phyloP scores from a whole-genome alignment of 2,113 vertebrate species.

The Microcebus griseorufus region DNA sequence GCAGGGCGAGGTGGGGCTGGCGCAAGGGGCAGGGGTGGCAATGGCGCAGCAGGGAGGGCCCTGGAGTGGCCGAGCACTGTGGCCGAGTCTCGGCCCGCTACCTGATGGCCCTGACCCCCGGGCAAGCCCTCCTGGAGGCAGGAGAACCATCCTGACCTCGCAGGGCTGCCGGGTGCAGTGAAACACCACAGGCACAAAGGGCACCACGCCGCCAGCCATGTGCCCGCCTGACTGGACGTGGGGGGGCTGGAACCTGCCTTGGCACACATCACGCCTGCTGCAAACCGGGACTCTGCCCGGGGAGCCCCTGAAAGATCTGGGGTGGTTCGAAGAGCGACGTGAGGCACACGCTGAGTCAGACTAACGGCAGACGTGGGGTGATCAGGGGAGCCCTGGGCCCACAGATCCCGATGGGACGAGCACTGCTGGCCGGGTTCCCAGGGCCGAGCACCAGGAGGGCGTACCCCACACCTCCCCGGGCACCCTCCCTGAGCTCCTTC shows the following conservation, averaged over 20 bases:
- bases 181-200: fast-evolving
- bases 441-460: fast-evolving
- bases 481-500: fast-evolving
- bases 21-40: too few relatives aligned
- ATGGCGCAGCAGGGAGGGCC: neutral
- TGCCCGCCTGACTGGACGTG: fast-evolving
- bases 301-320: neutral
- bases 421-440: fast-evolving
- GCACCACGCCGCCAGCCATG: fast-evolving
- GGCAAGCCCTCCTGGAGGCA: neutral
- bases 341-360: neutral
- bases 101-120: fast-evolving
- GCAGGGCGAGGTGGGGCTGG: neutral
- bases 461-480: fast-evolving
- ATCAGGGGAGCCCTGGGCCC: neutral
- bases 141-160: fast-evolving
- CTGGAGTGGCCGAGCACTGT: fast-evolving
- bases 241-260: fast-evolving
- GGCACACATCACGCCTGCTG: neutral
- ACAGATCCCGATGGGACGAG: fast-evolving
- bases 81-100: neutral
- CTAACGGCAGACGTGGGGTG: fast-evolving
- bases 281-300: neutral
- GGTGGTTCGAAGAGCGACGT: fast-evolving
- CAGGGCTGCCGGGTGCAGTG: fast-evolving